Conservation (phyloP, 2,888 invertebrate genomes). For the Pherbina coryleti region DNA sequence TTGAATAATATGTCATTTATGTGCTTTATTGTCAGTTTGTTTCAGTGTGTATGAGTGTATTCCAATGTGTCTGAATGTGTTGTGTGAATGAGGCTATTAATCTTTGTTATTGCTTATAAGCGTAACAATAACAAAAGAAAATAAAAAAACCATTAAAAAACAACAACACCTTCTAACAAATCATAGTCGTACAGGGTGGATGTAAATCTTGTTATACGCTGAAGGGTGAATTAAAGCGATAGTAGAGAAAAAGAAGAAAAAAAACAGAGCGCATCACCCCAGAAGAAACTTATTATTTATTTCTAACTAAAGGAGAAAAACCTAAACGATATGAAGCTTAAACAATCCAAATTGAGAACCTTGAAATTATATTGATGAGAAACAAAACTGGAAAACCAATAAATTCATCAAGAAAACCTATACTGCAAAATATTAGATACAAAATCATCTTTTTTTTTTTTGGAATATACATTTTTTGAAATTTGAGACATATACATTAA, state of each 20-base stretch:
- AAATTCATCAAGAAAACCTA: too few species aligned
- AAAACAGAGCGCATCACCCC: neutral
- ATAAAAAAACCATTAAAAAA: slow-evolving; percentile 4
- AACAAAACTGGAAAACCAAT: too few species aligned
- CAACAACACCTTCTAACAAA: slow-evolving; percentile 9
- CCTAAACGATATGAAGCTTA: too few species aligned
- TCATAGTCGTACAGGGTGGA: neutral
- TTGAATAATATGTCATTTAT: slow-evolving; percentile 65
- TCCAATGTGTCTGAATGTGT: slow-evolving; percentile 42
- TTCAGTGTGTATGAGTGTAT: slow-evolving; percentile 43
- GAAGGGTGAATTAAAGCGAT: neutral
- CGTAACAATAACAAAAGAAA: slow-evolving; percentile 30
- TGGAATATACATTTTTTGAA: too few species aligned
- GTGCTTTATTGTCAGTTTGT: slow-evolving; percentile 60
- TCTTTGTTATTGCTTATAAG: slow-evolving; percentile 61
- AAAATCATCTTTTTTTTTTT: too few species aligned
- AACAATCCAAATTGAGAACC: too few species aligned
- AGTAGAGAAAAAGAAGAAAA: neutral
- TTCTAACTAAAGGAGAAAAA: too few species aligned
- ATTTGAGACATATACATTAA: too few species aligned
- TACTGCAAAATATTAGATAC: too few species aligned
- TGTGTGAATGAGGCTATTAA: slow-evolving; percentile 56
- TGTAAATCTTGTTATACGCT: neutral
- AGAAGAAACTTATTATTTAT: too few species aligned
- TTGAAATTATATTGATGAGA: too few species aligned